Evolutionary conservation across 2,113 vertebrate genomes (phyloP).

Genomic region (Eudyptes chrysolophus): DNA sequence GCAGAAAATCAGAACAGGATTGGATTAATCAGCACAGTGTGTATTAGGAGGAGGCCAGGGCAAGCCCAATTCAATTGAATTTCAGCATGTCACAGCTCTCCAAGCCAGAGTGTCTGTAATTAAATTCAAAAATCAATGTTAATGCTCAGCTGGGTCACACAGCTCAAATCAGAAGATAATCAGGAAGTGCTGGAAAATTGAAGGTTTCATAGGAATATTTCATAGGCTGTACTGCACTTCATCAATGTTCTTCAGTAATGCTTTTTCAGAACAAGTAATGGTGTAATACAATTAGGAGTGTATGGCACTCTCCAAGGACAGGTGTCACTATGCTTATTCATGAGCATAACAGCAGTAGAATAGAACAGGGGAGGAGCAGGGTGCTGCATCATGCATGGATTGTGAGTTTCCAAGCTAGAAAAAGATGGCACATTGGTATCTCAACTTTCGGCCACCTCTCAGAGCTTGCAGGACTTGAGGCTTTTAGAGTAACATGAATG

Average conservation of each 20-base stretch:
- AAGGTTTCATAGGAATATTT: constrained; percentile 40
- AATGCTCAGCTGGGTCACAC: constrained; percentile 28
- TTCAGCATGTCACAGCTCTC: constrained; percentile 34
- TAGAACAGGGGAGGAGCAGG: background rate
- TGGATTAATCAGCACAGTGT: constrained; percentile 42
- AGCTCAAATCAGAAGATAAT: constrained; percentile 42
- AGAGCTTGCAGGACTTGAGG: background rate
- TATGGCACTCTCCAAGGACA: background rate
- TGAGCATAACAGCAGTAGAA: background rate
- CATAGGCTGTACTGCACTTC: background rate
- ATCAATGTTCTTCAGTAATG: background rate
- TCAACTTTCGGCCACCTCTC: background rate
- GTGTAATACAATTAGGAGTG: background rate
- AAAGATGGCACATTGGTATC: background rate
- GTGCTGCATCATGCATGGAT: background rate
- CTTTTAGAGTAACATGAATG: background rate
- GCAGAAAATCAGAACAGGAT: constrained; percentile 20
- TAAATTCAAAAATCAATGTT: constrained; percentile 46
- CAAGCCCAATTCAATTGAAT: constrained; percentile 34
- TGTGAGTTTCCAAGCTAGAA: background rate
- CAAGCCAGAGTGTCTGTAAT: constrained; percentile 39
- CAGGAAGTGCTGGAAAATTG: constrained; percentile 41
- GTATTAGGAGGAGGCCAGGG: background rate
- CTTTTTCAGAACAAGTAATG: background rate
- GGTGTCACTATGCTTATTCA: background rate